These are phyloP conservation scores for Neuroterus valhalla DNA, from an alignment of 1,140 invertebrate species.

Conservation along the genomic window DNA sequence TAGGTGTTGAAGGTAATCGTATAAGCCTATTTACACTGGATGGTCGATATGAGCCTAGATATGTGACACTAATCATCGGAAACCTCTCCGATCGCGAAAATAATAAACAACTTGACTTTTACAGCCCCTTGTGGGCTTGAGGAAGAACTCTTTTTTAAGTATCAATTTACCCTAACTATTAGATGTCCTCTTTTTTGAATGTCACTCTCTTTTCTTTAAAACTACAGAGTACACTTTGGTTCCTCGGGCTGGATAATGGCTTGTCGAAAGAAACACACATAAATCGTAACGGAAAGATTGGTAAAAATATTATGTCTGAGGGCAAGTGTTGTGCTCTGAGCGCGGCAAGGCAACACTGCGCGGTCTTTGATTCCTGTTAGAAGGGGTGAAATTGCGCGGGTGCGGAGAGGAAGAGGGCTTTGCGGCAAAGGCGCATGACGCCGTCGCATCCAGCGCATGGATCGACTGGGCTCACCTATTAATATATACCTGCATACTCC, in stretches of 20 bases:
- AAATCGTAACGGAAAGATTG: conserved; percentile 54
- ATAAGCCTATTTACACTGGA: conserved; percentile 30
- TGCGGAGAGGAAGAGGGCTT: conserved; percentile 33
- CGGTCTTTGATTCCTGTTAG: conserved; percentile 54
- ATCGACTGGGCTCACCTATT: conserved; percentile 63
- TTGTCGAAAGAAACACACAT: conserved; percentile 53
- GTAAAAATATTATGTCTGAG: conserved; percentile 57
- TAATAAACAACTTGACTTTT: not conserved
- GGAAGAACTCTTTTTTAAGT: no score
- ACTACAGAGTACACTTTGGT: not conserved
- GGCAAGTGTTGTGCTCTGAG: conserved; percentile 69
- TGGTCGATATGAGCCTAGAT: conserved; percentile 61
- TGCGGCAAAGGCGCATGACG: conserved; percentile 64
- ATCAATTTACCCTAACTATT: no score
- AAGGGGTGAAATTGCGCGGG: conserved; percentile 40
- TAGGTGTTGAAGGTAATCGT: not conserved
- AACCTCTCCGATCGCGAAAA: not conserved
- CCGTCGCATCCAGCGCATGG: conserved; percentile 68
- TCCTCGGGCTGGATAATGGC: conserved; percentile 11
- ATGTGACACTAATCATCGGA: conserved; percentile 45
- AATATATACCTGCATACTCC: conserved; percentile 55
- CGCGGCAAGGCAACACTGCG: conserved; percentile 69
- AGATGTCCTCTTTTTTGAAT: conserved; percentile 6
- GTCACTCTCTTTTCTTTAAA: conserved; percentile 1
- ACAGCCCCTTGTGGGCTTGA: no score